phyloP scores from a whole-genome alignment of 2,797 vertebrate species.

The Sylvilagus floridanus region DNA sequence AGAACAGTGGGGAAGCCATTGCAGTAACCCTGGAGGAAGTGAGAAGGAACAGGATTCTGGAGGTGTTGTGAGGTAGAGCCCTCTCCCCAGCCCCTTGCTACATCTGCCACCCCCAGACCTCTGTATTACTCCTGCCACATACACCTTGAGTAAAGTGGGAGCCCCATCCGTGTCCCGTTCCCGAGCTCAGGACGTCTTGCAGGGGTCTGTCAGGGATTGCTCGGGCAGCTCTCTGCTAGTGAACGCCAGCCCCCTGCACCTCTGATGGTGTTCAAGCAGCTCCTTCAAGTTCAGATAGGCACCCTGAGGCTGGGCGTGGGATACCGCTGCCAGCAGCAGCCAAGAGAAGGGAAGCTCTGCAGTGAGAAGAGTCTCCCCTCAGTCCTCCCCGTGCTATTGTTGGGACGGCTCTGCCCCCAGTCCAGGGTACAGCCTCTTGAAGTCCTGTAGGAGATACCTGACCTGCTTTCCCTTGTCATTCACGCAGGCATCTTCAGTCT shows the following conservation, averaged over 20 bases:
- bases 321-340: not conserved
- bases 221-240: not conserved
- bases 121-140: not conserved
- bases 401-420: not conserved
- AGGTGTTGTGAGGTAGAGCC: not conserved
- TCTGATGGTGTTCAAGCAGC: not conserved
- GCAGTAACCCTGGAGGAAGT: not conserved
- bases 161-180: not conserved
- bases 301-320: not conserved
- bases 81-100: not conserved
- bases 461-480: not conserved
- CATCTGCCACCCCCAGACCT: not conserved
- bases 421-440: not conserved
- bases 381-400: not conserved
- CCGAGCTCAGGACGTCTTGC: fast-evolving
- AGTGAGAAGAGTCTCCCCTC: not conserved
- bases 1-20: not conserved
- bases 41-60: not conserved
- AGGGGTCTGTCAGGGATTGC: fast-evolving
- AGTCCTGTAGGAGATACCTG: not conserved
- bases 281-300: not conserved
- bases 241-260: not conserved
- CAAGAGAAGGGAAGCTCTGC: not conserved
- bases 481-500: not conserved
- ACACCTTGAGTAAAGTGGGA: not conserved